Evolutionary conservation across 2,113 vertebrate species (phyloP).

Genomic region (Saimiri boliviensis): DNA sequence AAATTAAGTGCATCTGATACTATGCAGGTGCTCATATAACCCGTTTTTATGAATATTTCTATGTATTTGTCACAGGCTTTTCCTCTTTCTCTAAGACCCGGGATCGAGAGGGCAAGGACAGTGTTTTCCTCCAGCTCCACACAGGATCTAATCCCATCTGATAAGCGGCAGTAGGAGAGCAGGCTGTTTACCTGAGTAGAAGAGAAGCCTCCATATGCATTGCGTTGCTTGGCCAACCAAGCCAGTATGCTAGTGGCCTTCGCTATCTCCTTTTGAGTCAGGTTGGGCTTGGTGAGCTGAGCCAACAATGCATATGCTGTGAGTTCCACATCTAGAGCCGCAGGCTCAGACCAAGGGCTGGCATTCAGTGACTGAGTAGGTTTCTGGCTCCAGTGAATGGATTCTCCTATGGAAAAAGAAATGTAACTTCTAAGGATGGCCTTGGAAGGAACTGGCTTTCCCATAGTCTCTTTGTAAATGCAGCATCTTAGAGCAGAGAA

Average conservation of each 20-base stretch:
- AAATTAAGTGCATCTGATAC: neutral
- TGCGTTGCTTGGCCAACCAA: slow-evolving; percentile 91
- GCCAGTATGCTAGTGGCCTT: slow-evolving; percentile 82
- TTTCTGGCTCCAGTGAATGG: slow-evolving; percentile 79
- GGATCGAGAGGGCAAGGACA: neutral
- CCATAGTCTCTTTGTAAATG: neutral
- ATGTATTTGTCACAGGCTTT: neutral
- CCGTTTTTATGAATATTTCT: slow-evolving; percentile 10
- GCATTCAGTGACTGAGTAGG: neutral
- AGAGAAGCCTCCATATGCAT: slow-evolving; percentile 90
- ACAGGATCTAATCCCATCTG: neutral
- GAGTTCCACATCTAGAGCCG: slow-evolving; percentile 84
- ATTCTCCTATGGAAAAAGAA: slow-evolving; percentile 65
- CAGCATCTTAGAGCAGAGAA: neutral
- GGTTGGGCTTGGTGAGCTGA: slow-evolving; percentile 74
- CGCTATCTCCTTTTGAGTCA: slow-evolving; percentile 80
- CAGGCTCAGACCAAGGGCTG: slow-evolving; percentile 69
- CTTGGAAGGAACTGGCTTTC: neutral
- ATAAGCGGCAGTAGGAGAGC: neutral
- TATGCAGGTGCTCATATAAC: neutral
- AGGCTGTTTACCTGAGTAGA: slow-evolving; percentile 86
- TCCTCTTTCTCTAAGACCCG: neutral
- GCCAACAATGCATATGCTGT: slow-evolving; percentile 87
- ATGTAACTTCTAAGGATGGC: neutral
- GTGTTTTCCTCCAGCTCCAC: neutral